Evolutionary conservation across 1,140 invertebrate species (phyloP), one percentile per base, ranked within the genome.

Genomic region (Alviniconcha marisindica): DNA sequence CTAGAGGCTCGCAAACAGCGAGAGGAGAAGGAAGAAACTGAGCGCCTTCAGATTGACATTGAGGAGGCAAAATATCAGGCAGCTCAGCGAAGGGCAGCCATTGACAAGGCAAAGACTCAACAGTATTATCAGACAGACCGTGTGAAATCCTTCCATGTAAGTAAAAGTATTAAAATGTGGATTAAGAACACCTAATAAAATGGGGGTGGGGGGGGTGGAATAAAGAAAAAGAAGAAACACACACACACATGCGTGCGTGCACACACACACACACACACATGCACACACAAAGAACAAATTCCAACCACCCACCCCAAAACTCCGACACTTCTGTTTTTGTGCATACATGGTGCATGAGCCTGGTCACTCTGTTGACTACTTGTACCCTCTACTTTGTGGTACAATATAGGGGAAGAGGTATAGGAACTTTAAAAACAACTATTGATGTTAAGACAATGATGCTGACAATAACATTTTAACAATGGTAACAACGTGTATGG

Each of bases 71-170:
- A 92, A 83, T 93, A 85, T 80, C 92, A 93, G 77, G 93, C 93
- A 38, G 83, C 88, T 71, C 85, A 92, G 84, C 85, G 93, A 54
- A 92, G 89, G 85, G 91, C 93, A 74, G 92, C 92, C 1, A 92
- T 94, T 81, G 93, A 93, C 73, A 93, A 93, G 83, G 93, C 93
- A 7, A 94, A 93, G 83, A 91, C 91, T 63, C 90, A 91, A 78
- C 92, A 93, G 85, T 94, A 93, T 85, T 93, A 93, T 77, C 92
- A 93, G 79, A 93, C 93, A 63, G 93, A 93, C 79, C 82, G 92
- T 82, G 90, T 94, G 38, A 93, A 93, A 86, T 84, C 83, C 38
- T 93, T 94, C 87, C 93, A 94, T 91, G 93, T 93, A 89, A 90
- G 89, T 88, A 66, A 7, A 21, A 33, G 31, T 31, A 2, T 60